Evolutionary conservation across 2,797 vertebrate genomes (phyloP), one percentile per base, ranked within the genome.

Genomic region (Aulostomus chinensis): DNA sequence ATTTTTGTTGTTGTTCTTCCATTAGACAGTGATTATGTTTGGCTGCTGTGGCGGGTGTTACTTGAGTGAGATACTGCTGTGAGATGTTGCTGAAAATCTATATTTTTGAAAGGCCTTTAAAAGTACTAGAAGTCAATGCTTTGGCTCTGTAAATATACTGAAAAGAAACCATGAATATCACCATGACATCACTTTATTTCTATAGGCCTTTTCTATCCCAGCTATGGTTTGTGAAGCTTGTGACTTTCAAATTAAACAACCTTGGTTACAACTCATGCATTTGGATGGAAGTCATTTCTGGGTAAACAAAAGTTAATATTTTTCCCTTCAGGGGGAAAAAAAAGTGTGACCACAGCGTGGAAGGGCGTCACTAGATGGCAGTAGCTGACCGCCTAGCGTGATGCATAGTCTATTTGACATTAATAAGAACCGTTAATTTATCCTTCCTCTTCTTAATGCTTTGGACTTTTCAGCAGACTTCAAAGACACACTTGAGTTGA

Each of bases 331-430:
- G 11, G 7, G 7, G n/a, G 7, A 21, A 33, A 37, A 22, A 7
- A 4, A 29, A 31, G 12, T 10, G 11, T 11, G 1, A 6, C 9
- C 32, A 0, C 14, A 13, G 2, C 24, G 32, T 1, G 3, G 4
- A 5, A 17, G 2, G 2, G 8, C 11, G 18, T 50, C 83, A 71
- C 75, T 80, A 86, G 76, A 43, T 38, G 84, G 83, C 83, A 72
- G 71, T n/a, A 77, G 7, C 11, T 28, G 21, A 51, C 52, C 43
- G 22, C 4, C 4, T 8, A 24, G 22, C 22, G 22, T n/a, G n/a
- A 4, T 13, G 17, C 12, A 7, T 7, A 25, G 9, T 13, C 15
- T 5, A 11, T 12, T 14, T 47, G 2, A 33, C 14, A 12, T n/a
- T 13, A 3, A 22, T 18, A 7, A 7, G 2, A 20, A 17, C 3